A percentile compares a stretch with the other conserved stretches of the same genome.
Evolutionary conservation across 2,888 invertebrate genomes (phyloP).

Genomic region (Rugalucina vietnamica): DNA sequence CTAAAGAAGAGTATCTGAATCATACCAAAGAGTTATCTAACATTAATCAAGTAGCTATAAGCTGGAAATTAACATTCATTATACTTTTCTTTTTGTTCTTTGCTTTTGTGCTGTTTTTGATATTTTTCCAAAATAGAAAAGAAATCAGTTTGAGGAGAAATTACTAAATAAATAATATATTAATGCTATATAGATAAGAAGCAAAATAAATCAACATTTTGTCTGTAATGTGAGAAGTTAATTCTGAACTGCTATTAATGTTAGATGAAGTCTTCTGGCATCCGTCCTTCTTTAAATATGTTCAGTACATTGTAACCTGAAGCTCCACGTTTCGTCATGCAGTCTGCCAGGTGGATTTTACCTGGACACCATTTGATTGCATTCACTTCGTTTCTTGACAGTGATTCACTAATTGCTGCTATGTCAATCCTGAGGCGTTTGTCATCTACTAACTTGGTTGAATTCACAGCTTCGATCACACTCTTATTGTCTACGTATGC

Average conservation of each 20-base stretch:
- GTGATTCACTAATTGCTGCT: slow-evolving; percentile 34
- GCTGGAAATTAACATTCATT: background rate
- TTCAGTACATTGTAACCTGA: slow-evolving; percentile 3
- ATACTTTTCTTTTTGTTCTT: background rate
- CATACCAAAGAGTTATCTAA: background rate
- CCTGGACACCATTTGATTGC: slow-evolving; percentile 28
- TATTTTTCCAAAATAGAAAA: background rate
- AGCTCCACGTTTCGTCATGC: slow-evolving; percentile 33
- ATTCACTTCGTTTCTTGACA: slow-evolving; percentile 6
- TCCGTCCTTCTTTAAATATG: background rate
- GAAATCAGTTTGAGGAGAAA: background rate
- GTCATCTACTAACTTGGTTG: slow-evolving; percentile 55
- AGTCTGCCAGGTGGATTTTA: slow-evolving; percentile 15
- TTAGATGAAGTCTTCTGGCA: background rate
- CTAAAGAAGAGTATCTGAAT: background rate
- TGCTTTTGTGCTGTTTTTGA: background rate
- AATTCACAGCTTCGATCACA: slow-evolving; percentile 43
- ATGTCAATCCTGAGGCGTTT: slow-evolving; percentile 41
- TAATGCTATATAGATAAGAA: too few species aligned
- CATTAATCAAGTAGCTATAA: background rate
- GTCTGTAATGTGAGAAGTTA: too few species aligned
- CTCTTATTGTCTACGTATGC: slow-evolving; percentile 44
- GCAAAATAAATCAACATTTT: too few species aligned
- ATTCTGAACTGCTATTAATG: too few species aligned
- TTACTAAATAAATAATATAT: background rate